Base-by-base conservation (phyloP, 1,140 invertebrate genomes). In the Drosophila sechellia region DNA sequence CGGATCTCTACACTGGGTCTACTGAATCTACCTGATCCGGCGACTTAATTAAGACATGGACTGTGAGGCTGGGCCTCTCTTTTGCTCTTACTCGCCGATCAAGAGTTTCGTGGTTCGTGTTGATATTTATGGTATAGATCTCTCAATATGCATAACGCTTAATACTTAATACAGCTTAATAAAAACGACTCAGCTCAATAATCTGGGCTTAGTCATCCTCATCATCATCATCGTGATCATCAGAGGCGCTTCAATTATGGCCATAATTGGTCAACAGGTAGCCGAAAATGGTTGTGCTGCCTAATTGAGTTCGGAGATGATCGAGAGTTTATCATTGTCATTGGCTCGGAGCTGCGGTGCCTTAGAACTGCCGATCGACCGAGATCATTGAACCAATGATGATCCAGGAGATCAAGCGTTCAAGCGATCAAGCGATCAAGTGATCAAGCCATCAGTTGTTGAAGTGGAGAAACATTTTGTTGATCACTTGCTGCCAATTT, bases 211-310 rank as follows among this genome's bases (percentile, higher is more conserved):
- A 83, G 68, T 79, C 76, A 71, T 64, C 66, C 15, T 70, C 76
- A 71, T 63, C 65, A n/a, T 43, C 37, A 22, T 31, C 6, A 10
- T 31, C 31, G 0, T 79, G 70, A 70, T 61, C 65, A 22, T 43
- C 43, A 22, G 39, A 37, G 49, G 83, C 83, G 84, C 79, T 87
- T 89, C 83, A 89, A 86, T 87, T 87, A 87, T 87, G 84, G 45
- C 84, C 84, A 87, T 87, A 87, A 87, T 87, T 87, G 83, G 84
- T 73, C 75, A 87, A 87, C 83, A 87, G 83, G 83, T 87, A 87
- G 83, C 84, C 83, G 59, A 89, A 87, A 87, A 87, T 66, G 84
- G 81, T 45, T 78, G 43, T 25, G 17, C 35, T 35, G 56, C 45
- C 73, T 64, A 69, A 57, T 76, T 64, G 57, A 71, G 66, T 55